Conservation (phyloP, 2,888 invertebrate species). For the Anarsia innoxiella region DNA sequence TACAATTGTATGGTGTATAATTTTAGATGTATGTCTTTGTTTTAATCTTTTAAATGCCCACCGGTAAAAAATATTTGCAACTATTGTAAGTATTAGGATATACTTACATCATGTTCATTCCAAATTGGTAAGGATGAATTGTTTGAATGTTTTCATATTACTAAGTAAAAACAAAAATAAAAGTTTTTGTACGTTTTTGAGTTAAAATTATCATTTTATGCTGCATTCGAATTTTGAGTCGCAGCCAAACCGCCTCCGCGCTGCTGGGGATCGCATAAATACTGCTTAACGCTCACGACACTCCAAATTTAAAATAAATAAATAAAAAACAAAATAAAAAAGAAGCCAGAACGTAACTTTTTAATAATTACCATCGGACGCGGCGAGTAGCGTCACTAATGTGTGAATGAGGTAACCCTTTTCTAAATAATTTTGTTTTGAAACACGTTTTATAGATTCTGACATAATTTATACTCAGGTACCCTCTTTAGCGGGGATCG, state of each 20-base stretch:
- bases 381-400: conserved; percentile 69
- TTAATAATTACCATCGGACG: conserved; percentile 63
- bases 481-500: conserved; percentile 41
- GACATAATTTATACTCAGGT: conserved; percentile 58
- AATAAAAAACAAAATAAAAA: conserved; percentile 36
- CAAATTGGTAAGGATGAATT: too few relatives aligned
- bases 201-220: conserved; percentile 2
- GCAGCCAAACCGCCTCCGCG: conserved; percentile 45
- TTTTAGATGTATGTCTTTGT: too few relatives aligned
- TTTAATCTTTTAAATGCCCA: too few relatives aligned
- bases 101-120: too few relatives aligned
- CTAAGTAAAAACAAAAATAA: too few relatives aligned
- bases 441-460: conserved; percentile 62
- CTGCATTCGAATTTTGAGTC: conserved; percentile 34
- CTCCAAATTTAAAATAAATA: conserved; percentile 55
- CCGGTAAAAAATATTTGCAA: too few relatives aligned
- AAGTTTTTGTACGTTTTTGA: too few relatives aligned
- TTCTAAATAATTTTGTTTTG: conserved; percentile 67
- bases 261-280: conserved; percentile 71
- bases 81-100: too few relatives aligned
- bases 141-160: too few relatives aligned
- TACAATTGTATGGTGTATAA: too few relatives aligned
- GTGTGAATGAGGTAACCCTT: conserved; percentile 59
- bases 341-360: conserved; percentile 43
- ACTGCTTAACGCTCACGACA: conserved; percentile 66